A percentile compares a stretch with the other conserved stretches of the same genome.
Evolutionary conservation across 2,113 vertebrate species (phyloP).

Genomic region (Oriolus oriolus): DNA sequence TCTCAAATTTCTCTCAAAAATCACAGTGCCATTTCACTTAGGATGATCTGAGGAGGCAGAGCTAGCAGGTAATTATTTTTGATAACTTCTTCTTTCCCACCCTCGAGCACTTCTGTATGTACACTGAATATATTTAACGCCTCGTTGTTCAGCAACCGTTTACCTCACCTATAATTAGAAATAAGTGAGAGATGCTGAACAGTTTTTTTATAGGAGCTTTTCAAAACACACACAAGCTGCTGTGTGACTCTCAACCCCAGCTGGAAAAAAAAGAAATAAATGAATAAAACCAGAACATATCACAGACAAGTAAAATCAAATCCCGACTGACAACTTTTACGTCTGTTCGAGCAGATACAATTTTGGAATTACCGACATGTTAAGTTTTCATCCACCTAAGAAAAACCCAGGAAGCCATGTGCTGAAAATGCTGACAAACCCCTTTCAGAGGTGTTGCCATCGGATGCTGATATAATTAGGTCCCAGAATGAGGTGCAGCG

Average conservation of each 20-base stretch:
- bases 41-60: background rate
- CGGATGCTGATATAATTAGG: slow-evolving; percentile 21
- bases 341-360: background rate
- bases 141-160: background rate
- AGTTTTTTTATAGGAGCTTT: background rate
- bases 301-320: background rate
- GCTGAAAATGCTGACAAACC: slow-evolving; percentile 5
- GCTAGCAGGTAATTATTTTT: slow-evolving; percentile 14
- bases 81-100: background rate
- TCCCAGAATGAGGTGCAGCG: background rate
- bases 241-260: background rate
- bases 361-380: background rate
- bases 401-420: background rate
- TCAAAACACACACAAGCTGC: background rate
- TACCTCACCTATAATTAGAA: slow-evolving; percentile 4
- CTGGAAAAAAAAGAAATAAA: background rate
- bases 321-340: background rate
- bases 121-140: background rate
- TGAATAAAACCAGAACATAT: background rate
- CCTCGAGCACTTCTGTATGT: background rate
- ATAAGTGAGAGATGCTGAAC: background rate
- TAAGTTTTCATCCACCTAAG: background rate
- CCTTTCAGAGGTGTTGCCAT: background rate
- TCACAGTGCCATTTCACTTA: background rate
- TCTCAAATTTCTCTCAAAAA: background rate